Evolutionary conservation across 2,797 vertebrate genomes (phyloP), one percentile per base, ranked within the genome.

Genomic region (Propithecus perrieri): DNA sequence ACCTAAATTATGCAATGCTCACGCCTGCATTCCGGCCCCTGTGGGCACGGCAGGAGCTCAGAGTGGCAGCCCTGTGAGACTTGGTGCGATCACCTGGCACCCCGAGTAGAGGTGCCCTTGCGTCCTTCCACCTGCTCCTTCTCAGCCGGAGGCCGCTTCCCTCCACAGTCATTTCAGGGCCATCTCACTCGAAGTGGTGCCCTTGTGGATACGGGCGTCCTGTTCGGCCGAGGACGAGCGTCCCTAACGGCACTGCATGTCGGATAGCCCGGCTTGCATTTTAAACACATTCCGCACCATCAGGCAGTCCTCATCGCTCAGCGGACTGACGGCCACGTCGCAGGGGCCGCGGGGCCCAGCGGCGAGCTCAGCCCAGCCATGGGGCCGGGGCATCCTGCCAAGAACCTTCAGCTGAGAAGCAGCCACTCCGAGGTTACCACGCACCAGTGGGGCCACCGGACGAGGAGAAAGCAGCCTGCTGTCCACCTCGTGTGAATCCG

Each of bases 321-420:
- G 72, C 0, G 0, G 0, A 41, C 15, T 61, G 61, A 69, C 11
- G 0, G 92, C 9, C 0, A 11, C 0, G 0, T 59, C 7, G 15
- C 53, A 75, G 63, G 53, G 53, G 41, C 65, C 78, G 75, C 2
- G 2, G 1, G 11, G 85, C 55, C 69, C 48, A 1, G 13, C n/a
- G 2, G 61, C 53, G 41, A 69, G 93, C 41, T 89, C 18, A 41
- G 72, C 43, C n/a, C 0, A 12, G 76, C 48, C 33, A 24, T 14
- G 24, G 0, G 0, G 74, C 85, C 20, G 0, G 11, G 91, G 88
- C 69, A 30, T 74, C 79, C 81, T 63, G 80, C 85, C 85, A 79
- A 35, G 57, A 85, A 24, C 43, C 48, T 63, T 46, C 26, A 22
- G 75, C 67, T 0, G 0, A 65, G 75, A 28, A 53, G 59, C 0